phyloP scores from a whole-genome alignment of 1,140 invertebrate genomes.

The Pentalonia nigronervosa region DNA sequence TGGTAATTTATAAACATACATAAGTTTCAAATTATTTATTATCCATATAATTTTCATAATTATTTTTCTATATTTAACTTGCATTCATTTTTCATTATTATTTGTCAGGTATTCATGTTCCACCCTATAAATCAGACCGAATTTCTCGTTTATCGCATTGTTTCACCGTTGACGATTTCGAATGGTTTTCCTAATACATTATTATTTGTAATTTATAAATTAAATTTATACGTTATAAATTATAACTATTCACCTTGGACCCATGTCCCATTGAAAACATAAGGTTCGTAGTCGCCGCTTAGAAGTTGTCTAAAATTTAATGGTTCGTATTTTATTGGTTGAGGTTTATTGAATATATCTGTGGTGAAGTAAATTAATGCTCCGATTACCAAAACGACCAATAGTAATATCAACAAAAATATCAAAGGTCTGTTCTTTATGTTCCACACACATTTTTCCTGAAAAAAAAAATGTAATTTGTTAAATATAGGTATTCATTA shows the following conservation, averaged over 20 bases:
- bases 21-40: no score
- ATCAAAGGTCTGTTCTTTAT: constrained; percentile 20
- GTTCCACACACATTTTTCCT: constrained; percentile 53
- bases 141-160: no score
- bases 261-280: constrained; percentile 68
- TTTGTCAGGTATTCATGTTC: no score
- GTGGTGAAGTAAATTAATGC: constrained; percentile 27
- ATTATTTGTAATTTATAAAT: no score
- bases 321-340: neutral
- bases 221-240: no score
- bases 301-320: constrained; percentile 65
- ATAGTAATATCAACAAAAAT: neutral
- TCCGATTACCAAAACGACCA: neutral
- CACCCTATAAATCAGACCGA: no score
- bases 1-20: no score
- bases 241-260: constrained; percentile 63
- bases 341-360: constrained; percentile 4
- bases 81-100: no score
- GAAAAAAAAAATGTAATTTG: neutral
- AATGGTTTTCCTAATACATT: no score
- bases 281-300: constrained; percentile 64
- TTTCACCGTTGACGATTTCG: no score
- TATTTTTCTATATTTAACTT: no score
- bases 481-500: neutral
- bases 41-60: no score